Conservation (phyloP, 2,113 vertebrate species). For the Gymnarchus niloticus region DNA sequence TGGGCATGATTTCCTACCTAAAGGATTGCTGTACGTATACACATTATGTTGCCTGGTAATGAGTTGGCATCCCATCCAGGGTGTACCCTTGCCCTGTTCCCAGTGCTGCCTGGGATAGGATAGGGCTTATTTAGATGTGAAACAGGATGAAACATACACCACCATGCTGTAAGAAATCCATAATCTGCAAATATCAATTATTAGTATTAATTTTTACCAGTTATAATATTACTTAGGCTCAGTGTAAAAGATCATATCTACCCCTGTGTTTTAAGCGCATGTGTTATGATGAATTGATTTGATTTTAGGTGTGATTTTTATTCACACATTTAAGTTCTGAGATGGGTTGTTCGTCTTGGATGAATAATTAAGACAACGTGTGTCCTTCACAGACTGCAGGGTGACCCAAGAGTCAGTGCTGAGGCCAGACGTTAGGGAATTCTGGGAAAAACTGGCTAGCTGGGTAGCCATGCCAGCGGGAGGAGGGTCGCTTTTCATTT, state of each 20-base stretch:
- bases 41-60: background rate
- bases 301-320: background rate
- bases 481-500: slow-evolving; percentile 70
- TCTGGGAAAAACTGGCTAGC: slow-evolving; percentile 73
- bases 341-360: background rate
- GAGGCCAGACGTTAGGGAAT: slow-evolving; percentile 61
- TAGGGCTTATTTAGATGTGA: background rate
- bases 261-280: background rate
- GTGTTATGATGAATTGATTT: background rate
- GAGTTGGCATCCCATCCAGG: too few species aligned
- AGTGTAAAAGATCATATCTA: background rate
- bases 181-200: background rate
- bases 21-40: background rate
- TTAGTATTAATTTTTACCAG: background rate
- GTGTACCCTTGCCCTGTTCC: background rate
- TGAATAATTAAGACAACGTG: background rate
- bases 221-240: background rate
- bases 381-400: slow-evolving; percentile 51
- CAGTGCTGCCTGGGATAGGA: background rate
- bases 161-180: background rate
- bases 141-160: background rate
- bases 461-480: slow-evolving; percentile 54
- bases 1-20: slow-evolving; percentile 39
- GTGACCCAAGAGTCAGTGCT: slow-evolving; percentile 62
- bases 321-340: background rate